Conservation (phyloP, 2,888 invertebrate genomes). For the Ferdinandea cuprea region DNA sequence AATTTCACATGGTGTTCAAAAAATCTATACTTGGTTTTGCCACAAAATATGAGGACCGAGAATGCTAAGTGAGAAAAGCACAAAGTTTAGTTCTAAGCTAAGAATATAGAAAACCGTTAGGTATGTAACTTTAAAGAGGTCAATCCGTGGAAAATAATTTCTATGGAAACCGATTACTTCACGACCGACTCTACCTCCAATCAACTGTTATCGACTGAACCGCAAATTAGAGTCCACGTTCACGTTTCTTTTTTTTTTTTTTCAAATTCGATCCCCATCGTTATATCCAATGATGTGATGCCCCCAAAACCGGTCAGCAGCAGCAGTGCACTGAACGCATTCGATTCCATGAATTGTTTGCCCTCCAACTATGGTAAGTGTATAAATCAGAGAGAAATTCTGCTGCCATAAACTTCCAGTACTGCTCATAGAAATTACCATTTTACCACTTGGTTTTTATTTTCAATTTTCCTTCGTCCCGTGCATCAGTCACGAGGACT, state of each 20-base stretch:
- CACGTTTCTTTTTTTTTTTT: not conserved
- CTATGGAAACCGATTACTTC: not conserved
- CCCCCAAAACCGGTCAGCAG: slow-evolving; percentile 22
- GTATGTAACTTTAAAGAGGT: too few species aligned
- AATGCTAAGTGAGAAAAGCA: too few species aligned
- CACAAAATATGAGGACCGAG: too few species aligned
- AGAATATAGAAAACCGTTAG: too few species aligned
- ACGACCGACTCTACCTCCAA: not conserved
- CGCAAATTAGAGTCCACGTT: not conserved
- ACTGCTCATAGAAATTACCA: slow-evolving; percentile 29
- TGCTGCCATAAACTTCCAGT: slow-evolving; percentile 21
- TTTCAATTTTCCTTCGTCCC: slow-evolving; percentile 20
- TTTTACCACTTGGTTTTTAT: slow-evolving; percentile 23
- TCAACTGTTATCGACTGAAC: not conserved
- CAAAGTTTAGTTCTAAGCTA: too few species aligned
- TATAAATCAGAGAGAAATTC: slow-evolving; percentile 29
- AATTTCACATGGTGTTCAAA: too few species aligned
- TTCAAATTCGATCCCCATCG: not conserved
- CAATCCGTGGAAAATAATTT: not conserved
- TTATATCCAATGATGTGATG: too few species aligned
- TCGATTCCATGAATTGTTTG: slow-evolving; percentile 6
- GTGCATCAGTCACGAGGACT: slow-evolving; percentile 3
- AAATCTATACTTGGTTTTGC: too few species aligned
- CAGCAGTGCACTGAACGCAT: slow-evolving; percentile 1
- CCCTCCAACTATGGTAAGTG: not conserved